phyloP scores from a whole-genome alignment of 1,140 invertebrate genomes.

The Berghia stephanieae region DNA sequence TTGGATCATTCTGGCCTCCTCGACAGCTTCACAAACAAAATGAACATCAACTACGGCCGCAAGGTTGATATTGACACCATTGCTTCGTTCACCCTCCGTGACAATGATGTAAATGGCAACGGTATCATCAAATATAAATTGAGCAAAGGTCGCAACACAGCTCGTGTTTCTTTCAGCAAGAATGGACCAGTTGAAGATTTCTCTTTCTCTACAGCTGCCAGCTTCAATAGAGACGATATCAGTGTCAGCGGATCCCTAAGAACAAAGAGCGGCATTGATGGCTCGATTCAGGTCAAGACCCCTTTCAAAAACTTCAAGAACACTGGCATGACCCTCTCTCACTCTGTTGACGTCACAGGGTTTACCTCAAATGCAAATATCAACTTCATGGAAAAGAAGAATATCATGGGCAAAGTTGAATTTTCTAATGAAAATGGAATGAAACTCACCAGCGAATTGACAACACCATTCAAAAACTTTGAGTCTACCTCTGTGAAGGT shows the following conservation, averaged over 20 bases:
- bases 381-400: constrained; percentile 27
- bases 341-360: constrained; percentile 4
- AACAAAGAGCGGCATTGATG: constrained; percentile 9
- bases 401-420: constrained; percentile 26
- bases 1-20: constrained; percentile 21
- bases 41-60: constrained; percentile 12
- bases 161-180: constrained; percentile 3
- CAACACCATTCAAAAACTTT: constrained; percentile 9
- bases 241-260: constrained; percentile 5
- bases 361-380: constrained; percentile 12
- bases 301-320: constrained; percentile 17
- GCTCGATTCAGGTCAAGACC: constrained; percentile 6
- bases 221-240: constrained; percentile 25
- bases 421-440: not conserved
- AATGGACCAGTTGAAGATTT: constrained; percentile 20
- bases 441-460: not conserved
- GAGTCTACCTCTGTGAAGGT: not conserved
- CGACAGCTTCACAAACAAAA: constrained; percentile 1
- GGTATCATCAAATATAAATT: constrained; percentile 24
- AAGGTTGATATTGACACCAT: constrained; percentile 12
- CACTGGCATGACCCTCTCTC: constrained; percentile 8
- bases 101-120: not conserved
- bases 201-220: not conserved
- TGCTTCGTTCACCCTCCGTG: not conserved
- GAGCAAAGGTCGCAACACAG: not conserved